Percentiles rank a stretch among this genome's conserved stretches.
phyloP scores from a whole-genome alignment of 2,888 invertebrate genomes.

The Microctonus aethiopoides region DNA sequence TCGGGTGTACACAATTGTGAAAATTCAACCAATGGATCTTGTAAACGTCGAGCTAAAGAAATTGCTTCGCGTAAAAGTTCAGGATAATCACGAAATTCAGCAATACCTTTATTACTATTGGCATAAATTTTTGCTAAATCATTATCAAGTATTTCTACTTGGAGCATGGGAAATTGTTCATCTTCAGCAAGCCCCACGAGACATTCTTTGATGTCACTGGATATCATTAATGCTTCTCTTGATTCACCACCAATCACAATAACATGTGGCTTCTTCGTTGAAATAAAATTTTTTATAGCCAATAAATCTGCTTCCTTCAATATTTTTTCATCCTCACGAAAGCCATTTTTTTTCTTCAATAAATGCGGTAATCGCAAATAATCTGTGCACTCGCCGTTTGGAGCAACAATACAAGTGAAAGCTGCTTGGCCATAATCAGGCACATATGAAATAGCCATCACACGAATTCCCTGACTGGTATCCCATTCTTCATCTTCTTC shows the following conservation, averaged over 20 bases:
- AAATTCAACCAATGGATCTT: slow-evolving; percentile 96
- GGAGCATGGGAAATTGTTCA: slow-evolving; percentile 87
- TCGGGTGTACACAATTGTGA: slow-evolving; percentile 95
- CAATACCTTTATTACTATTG: slow-evolving; percentile 86
- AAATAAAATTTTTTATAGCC: slow-evolving; percentile 83
- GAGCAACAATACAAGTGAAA: slow-evolving; percentile 87
- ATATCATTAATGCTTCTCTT: slow-evolving; percentile 84
- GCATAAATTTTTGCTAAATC: slow-evolving; percentile 93
- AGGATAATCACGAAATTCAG: slow-evolving; percentile 94
- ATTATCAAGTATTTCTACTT: slow-evolving; percentile 93
- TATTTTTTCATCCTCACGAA: slow-evolving; percentile 75
- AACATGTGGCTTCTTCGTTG: slow-evolving; percentile 92
- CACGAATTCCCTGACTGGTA: slow-evolving; percentile 82
- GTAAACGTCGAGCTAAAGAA: slow-evolving; percentile 89
- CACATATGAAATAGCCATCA: slow-evolving; percentile 89
- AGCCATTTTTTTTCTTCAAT: slow-evolving; percentile 82
- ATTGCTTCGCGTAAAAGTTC: slow-evolving; percentile 90
- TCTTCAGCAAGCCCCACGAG: slow-evolving; percentile 81
- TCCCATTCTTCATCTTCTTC: slow-evolving; percentile 95
- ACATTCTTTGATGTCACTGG: slow-evolving; percentile 80
- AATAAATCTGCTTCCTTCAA: slow-evolving; percentile 77
- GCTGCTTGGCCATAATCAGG: slow-evolving; percentile 87
- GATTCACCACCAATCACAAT: slow-evolving; percentile 93
- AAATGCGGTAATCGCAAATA: slow-evolving; percentile 89
- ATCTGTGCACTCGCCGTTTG: slow-evolving; percentile 93